phyloP scores from a whole-genome alignment of 2,797 vertebrate genomes.

The Discoglossus pictus region DNA sequence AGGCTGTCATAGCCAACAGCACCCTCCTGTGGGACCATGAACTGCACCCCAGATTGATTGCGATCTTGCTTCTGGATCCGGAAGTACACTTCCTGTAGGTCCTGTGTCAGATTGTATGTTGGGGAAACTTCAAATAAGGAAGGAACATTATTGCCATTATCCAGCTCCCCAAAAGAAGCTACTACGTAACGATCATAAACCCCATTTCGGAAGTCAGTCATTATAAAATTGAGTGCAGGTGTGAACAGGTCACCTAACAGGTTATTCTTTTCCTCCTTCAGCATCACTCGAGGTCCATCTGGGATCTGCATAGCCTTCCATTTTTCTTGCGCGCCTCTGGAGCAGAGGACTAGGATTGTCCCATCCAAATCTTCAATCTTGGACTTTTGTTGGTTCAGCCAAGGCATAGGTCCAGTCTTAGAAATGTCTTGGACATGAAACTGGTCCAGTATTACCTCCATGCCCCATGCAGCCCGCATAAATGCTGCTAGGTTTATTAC shows the following conservation, averaged over 20 bases:
- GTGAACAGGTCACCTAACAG: conserved; percentile 85
- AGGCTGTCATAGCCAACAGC: conserved; percentile 77
- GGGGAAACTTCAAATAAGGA: conserved; percentile 82
- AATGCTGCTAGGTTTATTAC: conserved; percentile 90
- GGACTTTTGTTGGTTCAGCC: conserved; percentile 85
- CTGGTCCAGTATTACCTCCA: conserved; percentile 84
- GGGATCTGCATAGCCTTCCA: conserved; percentile 87
- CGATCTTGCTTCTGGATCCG: conserved; percentile 88
- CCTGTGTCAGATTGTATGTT: conserved; percentile 87
- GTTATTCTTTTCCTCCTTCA: conserved; percentile 78
- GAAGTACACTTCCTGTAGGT: conserved; percentile 91
- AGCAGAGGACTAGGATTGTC: conserved; percentile 90
- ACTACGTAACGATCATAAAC: conserved; percentile 86
- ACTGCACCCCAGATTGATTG: conserved; percentile 80
- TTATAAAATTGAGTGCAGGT: conserved; percentile 84
- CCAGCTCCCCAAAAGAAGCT: conserved; percentile 86
- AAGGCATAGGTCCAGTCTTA: conserved; percentile 78
- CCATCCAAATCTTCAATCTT: conserved; percentile 75
- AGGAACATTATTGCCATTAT: conserved; percentile 77
- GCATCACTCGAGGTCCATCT: conserved; percentile 59
- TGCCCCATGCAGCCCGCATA: conserved; percentile 83
- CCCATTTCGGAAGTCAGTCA: conserved; percentile 85
- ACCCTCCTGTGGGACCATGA: conserved; percentile 78
- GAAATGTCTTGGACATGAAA: conserved; percentile 80
- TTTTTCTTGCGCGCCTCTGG: conserved; percentile 86